phyloP scores from a whole-genome alignment of 30 jellyfish, hydroid and myxozoan species.

The Cassiopea xamachana region DNA sequence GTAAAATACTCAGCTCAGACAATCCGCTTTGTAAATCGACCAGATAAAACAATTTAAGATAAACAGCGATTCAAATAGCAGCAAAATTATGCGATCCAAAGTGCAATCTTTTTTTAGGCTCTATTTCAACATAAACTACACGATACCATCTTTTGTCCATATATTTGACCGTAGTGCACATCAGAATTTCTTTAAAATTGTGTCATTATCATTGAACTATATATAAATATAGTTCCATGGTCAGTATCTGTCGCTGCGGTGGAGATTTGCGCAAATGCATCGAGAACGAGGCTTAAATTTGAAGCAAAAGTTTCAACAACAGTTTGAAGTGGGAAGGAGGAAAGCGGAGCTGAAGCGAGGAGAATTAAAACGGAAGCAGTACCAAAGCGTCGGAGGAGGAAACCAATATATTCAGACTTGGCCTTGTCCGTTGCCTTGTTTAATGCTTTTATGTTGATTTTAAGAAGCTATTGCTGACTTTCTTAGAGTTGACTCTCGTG shows the following conservation, averaged over 20 bases:
- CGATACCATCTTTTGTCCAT: too few species aligned
- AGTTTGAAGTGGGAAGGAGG: conserved; percentile 19
- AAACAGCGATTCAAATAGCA: too few species aligned
- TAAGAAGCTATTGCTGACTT: neutral
- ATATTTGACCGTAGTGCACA: too few species aligned
- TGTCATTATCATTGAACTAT: neutral
- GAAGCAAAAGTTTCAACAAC: neutral
- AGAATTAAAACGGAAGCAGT: neutral
- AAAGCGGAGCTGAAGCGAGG: neutral
- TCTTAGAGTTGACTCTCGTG: neutral
- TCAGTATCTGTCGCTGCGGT: neutral
- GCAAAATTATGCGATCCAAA: too few species aligned
- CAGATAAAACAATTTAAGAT: too few species aligned
- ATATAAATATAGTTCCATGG: neutral
- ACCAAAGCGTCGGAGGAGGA: neutral
- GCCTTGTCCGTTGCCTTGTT: neutral
- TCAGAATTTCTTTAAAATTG: neutral
- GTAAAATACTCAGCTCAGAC: too few species aligned
- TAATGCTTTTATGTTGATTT: neutral
- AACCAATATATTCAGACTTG: neutral
- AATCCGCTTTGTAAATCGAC: too few species aligned
- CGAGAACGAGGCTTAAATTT: neutral
- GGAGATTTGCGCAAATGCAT: neutral
- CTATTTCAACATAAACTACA: too few species aligned
- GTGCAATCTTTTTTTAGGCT: too few species aligned